Conservation (phyloP, 2,797 vertebrate species). For the Trachurus trachurus region DNA sequence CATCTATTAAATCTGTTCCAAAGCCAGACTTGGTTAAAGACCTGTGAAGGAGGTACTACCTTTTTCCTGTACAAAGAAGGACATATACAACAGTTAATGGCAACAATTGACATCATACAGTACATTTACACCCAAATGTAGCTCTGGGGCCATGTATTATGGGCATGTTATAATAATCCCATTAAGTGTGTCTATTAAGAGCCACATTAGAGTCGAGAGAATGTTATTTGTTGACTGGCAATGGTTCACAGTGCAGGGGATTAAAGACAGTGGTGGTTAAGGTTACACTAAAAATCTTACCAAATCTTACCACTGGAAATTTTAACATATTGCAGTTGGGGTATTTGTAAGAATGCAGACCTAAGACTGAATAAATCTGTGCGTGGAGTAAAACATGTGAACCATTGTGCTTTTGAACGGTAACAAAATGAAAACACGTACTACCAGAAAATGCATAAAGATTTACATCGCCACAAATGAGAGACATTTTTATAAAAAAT, state of each 20-base stretch:
- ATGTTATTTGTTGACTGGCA: conserved; percentile 59
- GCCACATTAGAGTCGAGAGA: conserved; percentile 63
- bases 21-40: conserved; percentile 84
- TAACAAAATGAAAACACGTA: conserved; percentile 52
- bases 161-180: conserved; percentile 32
- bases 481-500: conserved; percentile 57
- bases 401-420: conserved; percentile 72
- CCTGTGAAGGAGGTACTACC: conserved; percentile 85
- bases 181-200: conserved; percentile 19
- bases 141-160: conserved; percentile 39
- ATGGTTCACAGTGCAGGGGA: conserved; percentile 72
- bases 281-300: neutral
- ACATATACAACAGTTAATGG: conserved; percentile 74
- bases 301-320: neutral
- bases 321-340: neutral
- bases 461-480: conserved; percentile 41
- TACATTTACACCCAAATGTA: conserved; percentile 74
- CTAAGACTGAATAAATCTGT: neutral
- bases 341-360: conserved; percentile 8
- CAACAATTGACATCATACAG: conserved; percentile 61
- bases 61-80: conserved; percentile 79
- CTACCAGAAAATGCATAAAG: conserved; percentile 23
- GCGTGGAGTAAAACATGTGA: conserved; percentile 54
- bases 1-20: conserved; percentile 46
- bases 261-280: neutral